phyloP scores from a whole-genome alignment of 2,113 vertebrate species.

The Chauna torquata region DNA sequence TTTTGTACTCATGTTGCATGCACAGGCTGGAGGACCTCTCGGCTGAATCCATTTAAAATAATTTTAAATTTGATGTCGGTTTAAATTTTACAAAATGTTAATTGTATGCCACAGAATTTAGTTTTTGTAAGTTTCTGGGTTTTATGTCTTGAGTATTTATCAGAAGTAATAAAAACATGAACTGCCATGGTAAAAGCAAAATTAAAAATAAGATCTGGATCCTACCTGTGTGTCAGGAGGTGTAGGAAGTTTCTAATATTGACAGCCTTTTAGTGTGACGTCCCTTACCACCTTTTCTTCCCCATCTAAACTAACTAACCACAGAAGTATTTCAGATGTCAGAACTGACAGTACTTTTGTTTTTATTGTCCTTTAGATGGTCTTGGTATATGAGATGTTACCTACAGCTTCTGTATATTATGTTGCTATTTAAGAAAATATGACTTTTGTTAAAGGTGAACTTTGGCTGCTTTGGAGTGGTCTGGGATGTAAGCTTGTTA shows the following conservation, averaged over 20 bases:
- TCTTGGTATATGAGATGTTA: neutral
- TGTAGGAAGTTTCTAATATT: neutral
- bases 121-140: neutral
- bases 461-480: neutral
- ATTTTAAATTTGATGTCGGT: fast-evolving
- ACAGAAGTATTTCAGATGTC: neutral
- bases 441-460: fast-evolving
- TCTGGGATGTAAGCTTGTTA: neutral
- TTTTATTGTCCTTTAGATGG: neutral
- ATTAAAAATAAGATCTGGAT: neutral
- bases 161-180: neutral
- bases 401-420: neutral
- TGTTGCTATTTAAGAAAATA: neutral
- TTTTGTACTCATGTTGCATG: neutral
- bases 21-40: neutral
- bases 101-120: neutral
- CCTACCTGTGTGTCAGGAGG: fast-evolving
- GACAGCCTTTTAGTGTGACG: neutral
- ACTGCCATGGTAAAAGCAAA: neutral
- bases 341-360: neutral
- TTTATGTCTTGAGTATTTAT: neutral
- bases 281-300: neutral
- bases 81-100: neutral
- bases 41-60: neutral
- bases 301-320: neutral